Evolutionary conservation across 2,888 invertebrate genomes (phyloP), one percentile per base, ranked within the genome.

Genomic region (Caradrina kadenii): DNA sequence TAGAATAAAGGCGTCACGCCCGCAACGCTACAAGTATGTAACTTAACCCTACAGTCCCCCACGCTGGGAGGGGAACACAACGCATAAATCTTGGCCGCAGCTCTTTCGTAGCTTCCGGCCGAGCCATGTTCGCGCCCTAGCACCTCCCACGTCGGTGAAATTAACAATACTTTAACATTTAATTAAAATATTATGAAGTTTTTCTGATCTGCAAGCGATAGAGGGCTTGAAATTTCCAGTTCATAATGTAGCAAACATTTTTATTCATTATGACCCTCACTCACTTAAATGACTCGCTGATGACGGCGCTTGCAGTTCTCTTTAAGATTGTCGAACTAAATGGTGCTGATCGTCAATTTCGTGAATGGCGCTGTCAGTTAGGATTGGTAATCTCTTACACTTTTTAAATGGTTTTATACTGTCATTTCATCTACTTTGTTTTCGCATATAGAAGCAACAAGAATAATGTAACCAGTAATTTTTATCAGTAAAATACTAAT

Each of bases 21-120:
- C 39, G 11, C 11, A 13, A 48, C 77, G 79, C 76, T 79, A 31
- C 17, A 60, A 52, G 62, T 50, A 70, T 35, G 31, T 80, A 21
- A 56, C 76, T 82, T 83, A 39, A 59, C 6, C 63, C 11, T 17
- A 35, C 39, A 49, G 42, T 5, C 13, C 72, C 68, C 52, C 55
- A 35, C 69, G 54, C 64, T 67, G 70, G 71, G 76, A 70, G 79
- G 76, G 66, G 75, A 76, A 82, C 81, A 80, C 73, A 82, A 85
- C 86, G 85, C 86, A 90, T 90, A 90, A 91, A 91, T 91, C 90
- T 91, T 89, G 72, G 82, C 85, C 85, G 69, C 87, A 86, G 85
- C 89, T 86, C 83, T 85, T 86, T 84, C 78, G 76, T 68, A 78
- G 81, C 85, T 85, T 87, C 88, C 88, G 82, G 70, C 71, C 79